A percentile compares a stretch with the other conserved stretches of the same genome.
These are phyloP conservation scores for Drosophila parthenogenetica DNA, from an alignment of 2,888 invertebrate genomes.

Conservation along the genomic window DNA sequence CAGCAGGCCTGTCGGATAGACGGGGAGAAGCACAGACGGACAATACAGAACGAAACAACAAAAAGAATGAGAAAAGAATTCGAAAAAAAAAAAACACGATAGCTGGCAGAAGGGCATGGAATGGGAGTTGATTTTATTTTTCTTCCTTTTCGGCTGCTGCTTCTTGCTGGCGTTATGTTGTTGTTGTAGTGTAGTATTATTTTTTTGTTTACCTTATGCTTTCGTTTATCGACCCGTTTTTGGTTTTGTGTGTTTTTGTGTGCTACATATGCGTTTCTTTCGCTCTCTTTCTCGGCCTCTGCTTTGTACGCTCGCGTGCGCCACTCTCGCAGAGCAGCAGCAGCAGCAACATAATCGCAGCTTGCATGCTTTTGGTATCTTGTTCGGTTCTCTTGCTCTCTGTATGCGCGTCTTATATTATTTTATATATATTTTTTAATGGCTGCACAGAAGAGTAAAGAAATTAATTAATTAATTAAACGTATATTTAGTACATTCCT, in stretches of 20 bases:
- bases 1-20: constrained; percentile 44
- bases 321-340: constrained; percentile 34
- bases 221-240: constrained; percentile 78
- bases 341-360: constrained; percentile 51
- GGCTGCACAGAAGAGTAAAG: too few species aligned
- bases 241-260: constrained; percentile 69
- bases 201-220: constrained; percentile 79
- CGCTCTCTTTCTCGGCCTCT: constrained; percentile 47
- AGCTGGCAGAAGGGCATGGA: constrained; percentile 62
- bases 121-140: constrained; percentile 70
- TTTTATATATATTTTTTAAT: too few species aligned
- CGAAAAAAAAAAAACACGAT: constrained; percentile 22
- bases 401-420: not conserved
- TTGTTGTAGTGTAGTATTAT: constrained; percentile 39
- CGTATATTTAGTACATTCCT: too few species aligned
- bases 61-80: constrained; percentile 6
- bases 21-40: constrained; percentile 37
- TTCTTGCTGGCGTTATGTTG: constrained; percentile 48
- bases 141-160: constrained; percentile 64
- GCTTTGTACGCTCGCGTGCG: constrained; percentile 46
- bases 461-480: too few species aligned
- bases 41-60: constrained; percentile 31
- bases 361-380: constrained; percentile 46
- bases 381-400: not conserved
- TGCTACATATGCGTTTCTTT: constrained; percentile 69